phyloP scores from a whole-genome alignment of 2,888 invertebrate species.

The Tipula confusa region DNA sequence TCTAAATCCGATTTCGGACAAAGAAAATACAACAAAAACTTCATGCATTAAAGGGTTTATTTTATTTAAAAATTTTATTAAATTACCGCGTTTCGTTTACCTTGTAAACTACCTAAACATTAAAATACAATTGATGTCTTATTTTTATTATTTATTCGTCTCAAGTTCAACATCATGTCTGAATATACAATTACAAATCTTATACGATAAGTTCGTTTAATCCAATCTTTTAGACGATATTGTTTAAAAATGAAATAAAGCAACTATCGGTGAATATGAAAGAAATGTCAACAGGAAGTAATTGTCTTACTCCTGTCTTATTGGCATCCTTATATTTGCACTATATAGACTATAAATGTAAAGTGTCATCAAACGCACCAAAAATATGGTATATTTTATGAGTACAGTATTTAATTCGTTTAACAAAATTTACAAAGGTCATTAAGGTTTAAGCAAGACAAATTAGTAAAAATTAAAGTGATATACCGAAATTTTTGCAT shows the following conservation, averaged over 20 bases:
- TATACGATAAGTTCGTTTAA: neutral
- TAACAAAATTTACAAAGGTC: neutral
- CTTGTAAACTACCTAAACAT: slow-evolving; percentile 3
- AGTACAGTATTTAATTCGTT: too few relatives aligned
- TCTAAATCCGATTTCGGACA: too few relatives aligned
- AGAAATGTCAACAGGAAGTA: neutral
- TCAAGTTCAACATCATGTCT: neutral
- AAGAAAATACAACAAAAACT: too few relatives aligned
- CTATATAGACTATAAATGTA: too few relatives aligned
- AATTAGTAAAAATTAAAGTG: neutral
- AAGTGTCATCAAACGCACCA: too few relatives aligned
- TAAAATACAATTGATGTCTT: neutral
- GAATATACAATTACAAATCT: neutral
- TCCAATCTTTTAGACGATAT: neutral
- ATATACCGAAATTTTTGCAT: neutral
- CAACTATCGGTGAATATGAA: neutral
- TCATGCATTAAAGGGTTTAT: neutral
- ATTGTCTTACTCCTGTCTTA: neutral
- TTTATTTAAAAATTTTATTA: neutral
- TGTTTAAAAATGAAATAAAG: neutral
- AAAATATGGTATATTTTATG: too few relatives aligned
- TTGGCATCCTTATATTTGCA: neutral
- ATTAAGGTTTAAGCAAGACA: neutral
- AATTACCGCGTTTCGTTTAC: neutral
- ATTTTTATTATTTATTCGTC: neutral